Percentiles rank a stretch among this genome's conserved stretches.
Conservation (phyloP, 2,113 vertebrate genomes). For the Lichenostomus cassidix region DNA sequence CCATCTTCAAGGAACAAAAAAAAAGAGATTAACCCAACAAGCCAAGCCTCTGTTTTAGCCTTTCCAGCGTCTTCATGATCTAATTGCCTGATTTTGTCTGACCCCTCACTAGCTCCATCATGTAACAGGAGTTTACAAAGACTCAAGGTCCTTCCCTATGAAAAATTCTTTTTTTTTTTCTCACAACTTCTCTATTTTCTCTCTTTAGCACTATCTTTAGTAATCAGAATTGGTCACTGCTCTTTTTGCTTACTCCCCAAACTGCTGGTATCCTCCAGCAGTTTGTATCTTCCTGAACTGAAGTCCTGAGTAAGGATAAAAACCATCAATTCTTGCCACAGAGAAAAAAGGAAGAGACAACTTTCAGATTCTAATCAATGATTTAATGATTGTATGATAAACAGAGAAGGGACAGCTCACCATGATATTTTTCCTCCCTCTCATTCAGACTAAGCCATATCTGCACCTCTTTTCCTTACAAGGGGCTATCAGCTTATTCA, state of each 20-base stretch:
- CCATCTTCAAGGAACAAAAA: background rate
- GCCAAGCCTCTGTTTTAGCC: background rate
- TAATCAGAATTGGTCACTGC: background rate
- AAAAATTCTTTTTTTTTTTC: rapidly evolving
- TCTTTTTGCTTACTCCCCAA: background rate
- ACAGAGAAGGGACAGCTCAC: background rate
- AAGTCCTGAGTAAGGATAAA: background rate
- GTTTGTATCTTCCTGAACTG: background rate
- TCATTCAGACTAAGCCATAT: background rate
- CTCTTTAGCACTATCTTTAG: background rate
- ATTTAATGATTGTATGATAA: background rate
- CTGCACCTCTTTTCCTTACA: background rate
- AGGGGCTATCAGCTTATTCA: background rate
- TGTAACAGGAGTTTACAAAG: background rate
- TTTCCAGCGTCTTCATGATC: background rate
- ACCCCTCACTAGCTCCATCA: background rate
- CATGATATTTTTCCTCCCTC: background rate
- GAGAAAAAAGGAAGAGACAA: background rate
- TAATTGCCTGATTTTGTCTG: background rate
- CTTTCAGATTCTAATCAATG: background rate
- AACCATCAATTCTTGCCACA: rapidly evolving
- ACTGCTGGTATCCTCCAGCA: background rate
- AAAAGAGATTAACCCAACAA: background rate
- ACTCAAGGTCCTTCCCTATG: background rate
- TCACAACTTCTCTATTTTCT: background rate